Conservation (phyloP, 2,113 vertebrate genomes). For the Perca flavescens region DNA sequence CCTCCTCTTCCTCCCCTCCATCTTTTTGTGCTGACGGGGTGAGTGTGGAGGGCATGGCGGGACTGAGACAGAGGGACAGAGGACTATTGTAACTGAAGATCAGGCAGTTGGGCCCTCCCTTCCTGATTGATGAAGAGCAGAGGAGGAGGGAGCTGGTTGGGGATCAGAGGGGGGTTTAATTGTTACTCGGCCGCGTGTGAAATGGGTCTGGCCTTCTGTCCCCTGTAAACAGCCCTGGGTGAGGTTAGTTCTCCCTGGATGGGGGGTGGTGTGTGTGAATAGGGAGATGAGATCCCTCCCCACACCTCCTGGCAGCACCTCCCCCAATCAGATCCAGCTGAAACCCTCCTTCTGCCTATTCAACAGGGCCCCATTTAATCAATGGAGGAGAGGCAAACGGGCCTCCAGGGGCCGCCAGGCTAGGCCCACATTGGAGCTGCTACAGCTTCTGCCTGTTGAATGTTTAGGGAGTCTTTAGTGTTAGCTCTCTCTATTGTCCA, state of each 20-base stretch:
- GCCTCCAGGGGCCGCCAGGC: constrained; percentile 65
- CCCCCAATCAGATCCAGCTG: constrained; percentile 64
- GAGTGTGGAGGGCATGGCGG: constrained; percentile 75
- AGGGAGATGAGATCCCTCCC: constrained; percentile 48
- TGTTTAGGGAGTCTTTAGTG: constrained; percentile 39
- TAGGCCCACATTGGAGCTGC: constrained; percentile 54
- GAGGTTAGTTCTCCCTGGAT: constrained; percentile 63
- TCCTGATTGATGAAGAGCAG: constrained; percentile 75
- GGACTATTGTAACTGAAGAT: constrained; percentile 81
- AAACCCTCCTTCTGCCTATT: constrained; percentile 69
- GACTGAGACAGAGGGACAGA: constrained; percentile 80
- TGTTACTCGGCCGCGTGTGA: constrained; percentile 83
- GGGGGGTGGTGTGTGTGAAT: constrained; percentile 55
- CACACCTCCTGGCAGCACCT: constrained; percentile 48
- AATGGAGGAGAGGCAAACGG: constrained; percentile 54
- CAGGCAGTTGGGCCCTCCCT: constrained; percentile 76
- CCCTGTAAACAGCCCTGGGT: constrained; percentile 74
- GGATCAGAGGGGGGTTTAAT: constrained; percentile 74
- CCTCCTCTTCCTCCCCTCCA: constrained; percentile 52
- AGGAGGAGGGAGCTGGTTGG: constrained; percentile 52
- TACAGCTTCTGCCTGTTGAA: constrained; percentile 56
- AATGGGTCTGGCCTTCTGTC: constrained; percentile 84
- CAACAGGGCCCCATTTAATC: constrained; percentile 65
- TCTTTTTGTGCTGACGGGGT: constrained; percentile 71
- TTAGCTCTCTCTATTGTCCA: constrained; percentile 43